phyloP scores from a whole-genome alignment of 2,797 vertebrate species.

The Pseudochirops cupreus region DNA sequence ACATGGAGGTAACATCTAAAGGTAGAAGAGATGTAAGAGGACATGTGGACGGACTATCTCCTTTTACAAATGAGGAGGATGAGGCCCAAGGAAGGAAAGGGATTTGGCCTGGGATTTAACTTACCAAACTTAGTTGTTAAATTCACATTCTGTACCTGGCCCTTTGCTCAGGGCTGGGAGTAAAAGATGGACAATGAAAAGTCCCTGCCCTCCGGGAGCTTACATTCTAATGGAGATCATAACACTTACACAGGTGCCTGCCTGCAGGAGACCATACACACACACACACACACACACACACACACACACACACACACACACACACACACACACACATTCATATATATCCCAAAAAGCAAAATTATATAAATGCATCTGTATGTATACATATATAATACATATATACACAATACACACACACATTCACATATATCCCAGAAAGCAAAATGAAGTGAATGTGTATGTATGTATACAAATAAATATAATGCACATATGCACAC shows the following conservation, averaged over 20 bases:
- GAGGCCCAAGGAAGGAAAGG: background rate
- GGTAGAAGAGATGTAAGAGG: background rate
- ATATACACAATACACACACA: too few relatives aligned
- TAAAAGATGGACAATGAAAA: background rate
- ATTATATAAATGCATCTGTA: too few relatives aligned
- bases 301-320: too few relatives aligned
- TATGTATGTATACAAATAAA: too few relatives aligned
- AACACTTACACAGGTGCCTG: background rate
- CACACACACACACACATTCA: too few relatives aligned
- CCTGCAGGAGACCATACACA: too few relatives aligned
- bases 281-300: too few relatives aligned
- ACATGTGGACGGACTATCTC: background rate
- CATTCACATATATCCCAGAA: too few relatives aligned
- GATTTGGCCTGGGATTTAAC: background rate
- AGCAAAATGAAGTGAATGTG: too few relatives aligned
- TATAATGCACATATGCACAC: too few relatives aligned
- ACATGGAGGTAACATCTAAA: slow-evolving; percentile 13
- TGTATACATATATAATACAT: too few relatives aligned
- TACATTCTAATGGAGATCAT: background rate
- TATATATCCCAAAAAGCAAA: too few relatives aligned
- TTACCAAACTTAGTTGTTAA: background rate
- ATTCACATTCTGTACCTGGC: background rate
- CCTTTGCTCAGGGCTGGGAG: background rate
- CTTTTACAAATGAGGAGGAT: background rate
- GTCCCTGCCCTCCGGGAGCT: background rate